Conservation (phyloP, 1,140 invertebrate species). For the Drosophila takahashii region DNA sequence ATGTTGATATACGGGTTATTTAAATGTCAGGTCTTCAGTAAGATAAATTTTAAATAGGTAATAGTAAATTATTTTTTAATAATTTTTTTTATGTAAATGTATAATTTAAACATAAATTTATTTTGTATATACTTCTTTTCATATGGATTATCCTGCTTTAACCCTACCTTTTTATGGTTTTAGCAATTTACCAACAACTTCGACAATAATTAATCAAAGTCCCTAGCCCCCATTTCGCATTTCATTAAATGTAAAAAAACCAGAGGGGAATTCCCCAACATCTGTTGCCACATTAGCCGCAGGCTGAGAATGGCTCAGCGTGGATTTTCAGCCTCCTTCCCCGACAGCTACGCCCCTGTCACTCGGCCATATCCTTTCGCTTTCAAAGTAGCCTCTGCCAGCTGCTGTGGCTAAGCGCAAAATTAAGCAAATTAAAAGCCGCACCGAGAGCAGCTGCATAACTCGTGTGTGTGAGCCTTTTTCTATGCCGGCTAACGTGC, state of each 20-base stretch:
- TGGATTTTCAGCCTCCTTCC: conserved; percentile 1
- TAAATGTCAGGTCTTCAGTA: too few relatives aligned
- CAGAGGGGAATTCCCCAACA: conserved; percentile 42
- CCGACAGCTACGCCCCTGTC: conserved; percentile 14
- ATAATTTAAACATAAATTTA: too few relatives aligned
- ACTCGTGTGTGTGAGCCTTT: conserved; percentile 47
- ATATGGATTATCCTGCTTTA: neutral
- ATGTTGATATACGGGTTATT: too few relatives aligned
- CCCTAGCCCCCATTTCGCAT: conserved; percentile 25
- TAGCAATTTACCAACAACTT: conserved; percentile 1
- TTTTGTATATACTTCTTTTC: too few relatives aligned
- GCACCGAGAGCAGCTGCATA: conserved; percentile 72
- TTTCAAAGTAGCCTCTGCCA: conserved; percentile 61
- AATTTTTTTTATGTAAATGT: too few relatives aligned
- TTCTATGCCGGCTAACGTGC: conserved; percentile 30
- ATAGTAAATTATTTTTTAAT: too few relatives aligned
- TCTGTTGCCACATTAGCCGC: conserved; percentile 75
- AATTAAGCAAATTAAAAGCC: conserved; percentile 83
- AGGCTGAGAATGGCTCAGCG: conserved; percentile 21
- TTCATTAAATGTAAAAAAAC: conserved; percentile 49
- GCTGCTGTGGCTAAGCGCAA: conserved; percentile 75
- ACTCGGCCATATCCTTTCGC: conserved; percentile 38
- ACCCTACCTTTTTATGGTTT: neutral
- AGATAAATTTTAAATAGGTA: too few relatives aligned
- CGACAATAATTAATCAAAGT: conserved; percentile 41